A percentile compares a stretch with the other conserved stretches of the same genome.
These are phyloP conservation scores for Oophaga pumilio DNA, from an alignment of 2,113 vertebrate species.

Conservation along the genomic window DNA sequence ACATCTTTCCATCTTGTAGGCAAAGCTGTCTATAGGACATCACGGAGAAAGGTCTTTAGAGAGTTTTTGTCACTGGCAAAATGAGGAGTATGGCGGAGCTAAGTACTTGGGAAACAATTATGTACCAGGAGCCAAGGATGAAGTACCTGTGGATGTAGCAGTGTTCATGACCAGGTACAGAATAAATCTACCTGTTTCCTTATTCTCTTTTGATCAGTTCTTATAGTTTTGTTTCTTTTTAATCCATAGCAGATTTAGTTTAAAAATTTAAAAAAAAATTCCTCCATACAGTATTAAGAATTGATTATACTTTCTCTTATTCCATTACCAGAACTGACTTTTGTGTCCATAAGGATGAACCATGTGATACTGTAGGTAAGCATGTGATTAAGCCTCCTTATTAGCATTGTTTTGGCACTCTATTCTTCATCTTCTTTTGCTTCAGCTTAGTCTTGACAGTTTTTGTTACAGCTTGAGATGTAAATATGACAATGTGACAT, in stretches of 20 bases:
- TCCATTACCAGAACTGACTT: slow-evolving; percentile 91
- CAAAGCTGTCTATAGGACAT: slow-evolving; percentile 86
- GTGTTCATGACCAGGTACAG: slow-evolving; percentile 94
- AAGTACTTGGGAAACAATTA: slow-evolving; percentile 89
- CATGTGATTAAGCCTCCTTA: slow-evolving; percentile 47
- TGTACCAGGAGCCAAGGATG: slow-evolving; percentile 85
- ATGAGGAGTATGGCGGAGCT: slow-evolving; percentile 85
- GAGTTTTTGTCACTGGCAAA: slow-evolving; percentile 97
- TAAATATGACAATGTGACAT: neutral
- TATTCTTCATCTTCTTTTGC: neutral
- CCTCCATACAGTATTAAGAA: neutral
- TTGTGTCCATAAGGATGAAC: slow-evolving; percentile 97
- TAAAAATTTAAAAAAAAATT: neutral
- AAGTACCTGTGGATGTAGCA: slow-evolving; percentile 85
- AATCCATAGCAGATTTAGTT: neutral
- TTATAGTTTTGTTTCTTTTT: neutral
- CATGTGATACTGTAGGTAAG: slow-evolving; percentile 98
- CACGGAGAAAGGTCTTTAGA: slow-evolving; percentile 92
- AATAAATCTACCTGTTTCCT: neutral
- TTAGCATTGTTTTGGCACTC: neutral
- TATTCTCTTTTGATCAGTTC: neutral
- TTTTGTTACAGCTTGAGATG: neutral
- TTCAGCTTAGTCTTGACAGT: neutral
- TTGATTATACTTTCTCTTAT: slow-evolving; percentile 50
- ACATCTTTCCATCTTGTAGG: slow-evolving; percentile 66